Evolutionary conservation across 2,113 vertebrate genomes (phyloP).

Genomic region (Upupa epops): DNA sequence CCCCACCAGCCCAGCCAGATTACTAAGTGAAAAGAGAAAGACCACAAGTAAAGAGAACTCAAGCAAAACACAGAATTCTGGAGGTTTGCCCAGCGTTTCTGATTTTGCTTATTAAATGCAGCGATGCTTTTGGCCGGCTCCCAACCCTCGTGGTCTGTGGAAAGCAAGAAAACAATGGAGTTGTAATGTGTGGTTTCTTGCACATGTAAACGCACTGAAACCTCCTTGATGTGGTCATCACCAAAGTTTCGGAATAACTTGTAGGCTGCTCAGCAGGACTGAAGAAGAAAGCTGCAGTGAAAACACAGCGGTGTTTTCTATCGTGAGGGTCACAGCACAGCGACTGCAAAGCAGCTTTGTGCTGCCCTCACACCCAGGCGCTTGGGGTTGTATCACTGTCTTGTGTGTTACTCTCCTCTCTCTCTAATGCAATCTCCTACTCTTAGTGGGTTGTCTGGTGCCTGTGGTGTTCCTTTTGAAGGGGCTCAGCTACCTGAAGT

Average conservation of each 20-base stretch:
- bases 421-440: not conserved
- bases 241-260: conserved; percentile 52
- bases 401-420: not conserved
- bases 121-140: conserved; percentile 80
- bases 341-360: not conserved
- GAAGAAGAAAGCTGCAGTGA: not conserved
- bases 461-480: not conserved
- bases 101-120: conserved; percentile 90
- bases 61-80: conserved; percentile 82
- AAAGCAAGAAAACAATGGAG: conserved; percentile 65
- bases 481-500: not conserved
- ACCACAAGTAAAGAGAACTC: conserved; percentile 80
- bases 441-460: conserved; percentile 11
- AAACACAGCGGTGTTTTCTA: conserved; percentile 4
- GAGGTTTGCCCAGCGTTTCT: conserved; percentile 82
- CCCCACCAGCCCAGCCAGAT: conserved; percentile 55
- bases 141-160: conserved; percentile 74
- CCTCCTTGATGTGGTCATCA: conserved; percentile 50
- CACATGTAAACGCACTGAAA: conserved; percentile 47
- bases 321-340: not conserved
- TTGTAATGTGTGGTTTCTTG: conserved; percentile 67
- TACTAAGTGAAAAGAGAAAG: conserved; percentile 63
- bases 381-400: not conserved
- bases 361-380: not conserved
- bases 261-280: not conserved